Evolutionary conservation across 1,140 invertebrate species (phyloP), one percentile per base, ranked within the genome.

Genomic region (Arctopsyche grandis): DNA sequence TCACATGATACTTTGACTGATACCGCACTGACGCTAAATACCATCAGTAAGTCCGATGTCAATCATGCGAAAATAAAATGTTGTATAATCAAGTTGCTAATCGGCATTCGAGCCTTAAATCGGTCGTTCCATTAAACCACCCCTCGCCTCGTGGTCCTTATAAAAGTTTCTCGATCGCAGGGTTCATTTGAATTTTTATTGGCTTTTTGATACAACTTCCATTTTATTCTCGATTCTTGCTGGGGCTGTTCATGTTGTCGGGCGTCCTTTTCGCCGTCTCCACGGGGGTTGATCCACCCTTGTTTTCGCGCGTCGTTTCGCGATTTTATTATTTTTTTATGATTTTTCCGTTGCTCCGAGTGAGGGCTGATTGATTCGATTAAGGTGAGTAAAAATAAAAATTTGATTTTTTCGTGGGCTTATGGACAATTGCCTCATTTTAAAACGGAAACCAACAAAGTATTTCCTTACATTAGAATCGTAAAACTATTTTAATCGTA

Each of bases 131-230:
- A 16, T 66, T 76, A 19, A 44, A 19, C 52, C 63, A 76, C 22
- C 38, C 69, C 56, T 63, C 74, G 43, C 12, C 56, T 63, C 74
- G 43, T 3, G 16, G 14, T 22, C 48, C 71, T 46, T 75, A 29
- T 69, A 26, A 69, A 77, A 77, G 69, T 77, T 77, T 73, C 21
- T 63, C 69, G 69, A 66, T 80, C 48, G 69, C 10, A 38, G 52
- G 44, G 66, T 77, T 80, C 79, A 80, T 80, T 80, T 80, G 75
- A 80, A 80, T 80, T 77, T 80, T 80, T 80, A 80, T 80, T 80
- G 69, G 70, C 56, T 52, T 77, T 80, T 74, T 69, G 69, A 74
- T 71, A 66, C 69, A 66, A 69, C 69, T 76, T 71, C 74, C 60
- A 71, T 46, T 79, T 80, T 66, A 26, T 38, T 14, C 19, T n/a